These are phyloP conservation scores for Cryptomyrus ogoouensis DNA, from an alignment of 2,113 vertebrate species.

Conservation along the genomic window DNA sequence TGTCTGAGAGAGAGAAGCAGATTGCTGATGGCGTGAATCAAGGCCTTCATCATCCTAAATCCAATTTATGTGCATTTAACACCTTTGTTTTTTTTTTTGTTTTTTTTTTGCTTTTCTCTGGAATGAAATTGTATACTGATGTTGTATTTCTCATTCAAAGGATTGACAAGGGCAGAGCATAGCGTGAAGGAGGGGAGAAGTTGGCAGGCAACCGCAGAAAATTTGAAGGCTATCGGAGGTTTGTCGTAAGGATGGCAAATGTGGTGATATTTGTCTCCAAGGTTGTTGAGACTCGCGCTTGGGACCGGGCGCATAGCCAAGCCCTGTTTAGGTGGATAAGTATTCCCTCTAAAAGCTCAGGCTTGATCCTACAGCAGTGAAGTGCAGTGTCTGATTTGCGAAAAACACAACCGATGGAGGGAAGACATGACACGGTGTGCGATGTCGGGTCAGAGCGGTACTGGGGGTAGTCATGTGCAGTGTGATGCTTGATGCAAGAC, in stretches of 20 bases:
- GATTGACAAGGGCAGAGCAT: neutral
- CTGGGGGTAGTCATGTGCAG: neutral
- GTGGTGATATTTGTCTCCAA: neutral
- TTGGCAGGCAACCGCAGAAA: neutral
- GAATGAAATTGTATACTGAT: neutral
- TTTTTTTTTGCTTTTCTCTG: neutral
- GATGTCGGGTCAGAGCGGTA: neutral
- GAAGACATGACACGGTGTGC: neutral
- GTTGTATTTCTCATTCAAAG: neutral
- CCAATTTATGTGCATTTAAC: slow-evolving; percentile 3
- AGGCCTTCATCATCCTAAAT: neutral
- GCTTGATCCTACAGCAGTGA: neutral
- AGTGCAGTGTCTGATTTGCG: neutral
- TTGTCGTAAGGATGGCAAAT: neutral
- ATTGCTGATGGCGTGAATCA: slow-evolving; percentile 1
- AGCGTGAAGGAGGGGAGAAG: neutral
- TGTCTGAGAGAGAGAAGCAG: neutral
- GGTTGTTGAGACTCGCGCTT: neutral
- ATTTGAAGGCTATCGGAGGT: neutral
- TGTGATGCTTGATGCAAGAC: neutral
- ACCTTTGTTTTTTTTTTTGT: neutral
- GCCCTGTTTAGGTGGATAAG: neutral
- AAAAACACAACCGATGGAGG: neutral
- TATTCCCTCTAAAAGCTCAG: neutral
- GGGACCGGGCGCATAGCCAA: neutral